These are phyloP conservation scores for Phaenicophaeus curvirostris DNA, from an alignment of 2,797 vertebrate species.

Conservation along the genomic window DNA sequence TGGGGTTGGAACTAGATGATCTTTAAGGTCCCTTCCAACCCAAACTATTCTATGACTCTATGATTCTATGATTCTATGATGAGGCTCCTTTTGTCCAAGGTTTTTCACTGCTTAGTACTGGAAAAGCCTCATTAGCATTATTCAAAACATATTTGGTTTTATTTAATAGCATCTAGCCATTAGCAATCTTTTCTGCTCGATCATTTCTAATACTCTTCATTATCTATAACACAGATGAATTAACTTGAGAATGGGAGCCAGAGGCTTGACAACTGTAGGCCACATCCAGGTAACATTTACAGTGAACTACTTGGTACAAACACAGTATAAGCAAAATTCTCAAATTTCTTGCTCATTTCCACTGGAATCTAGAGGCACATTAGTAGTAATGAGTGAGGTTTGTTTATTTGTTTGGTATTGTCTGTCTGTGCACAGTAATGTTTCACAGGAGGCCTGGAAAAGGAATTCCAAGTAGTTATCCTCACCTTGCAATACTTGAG, in stretches of 20 bases:
- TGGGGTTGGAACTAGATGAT: no score
- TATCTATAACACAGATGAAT: background rate
- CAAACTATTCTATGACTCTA: no score
- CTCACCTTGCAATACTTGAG: background rate
- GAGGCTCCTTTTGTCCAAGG: background rate
- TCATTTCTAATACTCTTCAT: background rate
- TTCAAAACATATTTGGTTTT: background rate
- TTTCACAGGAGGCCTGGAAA: background rate
- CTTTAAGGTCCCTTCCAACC: no score
- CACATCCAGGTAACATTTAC: background rate
- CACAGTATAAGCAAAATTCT: background rate
- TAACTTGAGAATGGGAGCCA: background rate
- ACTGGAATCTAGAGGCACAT: background rate
- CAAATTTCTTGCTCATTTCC: background rate
- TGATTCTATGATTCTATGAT: background rate
- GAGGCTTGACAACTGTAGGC: background rate
- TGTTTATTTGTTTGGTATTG: background rate
- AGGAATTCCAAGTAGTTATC: background rate
- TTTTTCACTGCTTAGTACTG: background rate
- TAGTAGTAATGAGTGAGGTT: accelerated
- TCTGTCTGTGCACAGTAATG: background rate
- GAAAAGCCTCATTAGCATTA: background rate
- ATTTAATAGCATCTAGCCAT: background rate
- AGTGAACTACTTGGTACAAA: background rate
- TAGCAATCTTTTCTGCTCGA: background rate